These are phyloP conservation scores for Ardeotis arabs DNA, from an alignment of 2,113 vertebrate species.

Conservation along the genomic window DNA sequence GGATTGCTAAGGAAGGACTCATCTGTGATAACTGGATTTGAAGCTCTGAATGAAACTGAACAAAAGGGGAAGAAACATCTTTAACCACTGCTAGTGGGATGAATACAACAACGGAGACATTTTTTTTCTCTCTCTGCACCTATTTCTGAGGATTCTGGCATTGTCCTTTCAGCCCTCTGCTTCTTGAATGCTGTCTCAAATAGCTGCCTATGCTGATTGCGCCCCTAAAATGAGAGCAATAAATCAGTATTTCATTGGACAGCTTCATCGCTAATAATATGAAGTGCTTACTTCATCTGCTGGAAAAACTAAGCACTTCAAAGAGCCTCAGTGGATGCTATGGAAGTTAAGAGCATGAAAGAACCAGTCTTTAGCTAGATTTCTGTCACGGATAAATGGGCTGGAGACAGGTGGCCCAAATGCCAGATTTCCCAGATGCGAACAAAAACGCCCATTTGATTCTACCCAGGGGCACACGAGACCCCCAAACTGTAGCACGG, in stretches of 20 bases:
- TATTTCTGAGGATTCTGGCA: not conserved
- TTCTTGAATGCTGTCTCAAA: not conserved
- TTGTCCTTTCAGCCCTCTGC: not conserved
- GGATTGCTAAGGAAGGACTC: not conserved
- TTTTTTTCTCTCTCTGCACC: not conserved
- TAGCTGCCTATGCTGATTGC: not conserved
- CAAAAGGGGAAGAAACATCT: not conserved
- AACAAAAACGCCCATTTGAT: not conserved
- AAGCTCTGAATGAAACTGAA: not conserved
- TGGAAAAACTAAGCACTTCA: not conserved
- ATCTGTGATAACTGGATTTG: not conserved
- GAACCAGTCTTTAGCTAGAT: not conserved
- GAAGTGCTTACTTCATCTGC: not conserved
- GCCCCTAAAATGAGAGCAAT: not conserved
- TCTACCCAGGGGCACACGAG: not conserved
- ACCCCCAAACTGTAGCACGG: not conserved
- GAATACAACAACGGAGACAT: not conserved
- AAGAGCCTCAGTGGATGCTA: not conserved
- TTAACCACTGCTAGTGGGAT: not conserved
- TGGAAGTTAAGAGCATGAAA: not conserved
- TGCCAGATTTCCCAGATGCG: not conserved
- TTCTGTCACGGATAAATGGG: accelerated
- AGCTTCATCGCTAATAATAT: not conserved
- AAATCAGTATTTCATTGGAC: not conserved
- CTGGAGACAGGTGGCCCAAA: not conserved